Percentiles rank a stretch among this genome's conserved stretches.
phyloP scores from a whole-genome alignment of 2,797 vertebrate species.

The Thamnophis elegans region DNA sequence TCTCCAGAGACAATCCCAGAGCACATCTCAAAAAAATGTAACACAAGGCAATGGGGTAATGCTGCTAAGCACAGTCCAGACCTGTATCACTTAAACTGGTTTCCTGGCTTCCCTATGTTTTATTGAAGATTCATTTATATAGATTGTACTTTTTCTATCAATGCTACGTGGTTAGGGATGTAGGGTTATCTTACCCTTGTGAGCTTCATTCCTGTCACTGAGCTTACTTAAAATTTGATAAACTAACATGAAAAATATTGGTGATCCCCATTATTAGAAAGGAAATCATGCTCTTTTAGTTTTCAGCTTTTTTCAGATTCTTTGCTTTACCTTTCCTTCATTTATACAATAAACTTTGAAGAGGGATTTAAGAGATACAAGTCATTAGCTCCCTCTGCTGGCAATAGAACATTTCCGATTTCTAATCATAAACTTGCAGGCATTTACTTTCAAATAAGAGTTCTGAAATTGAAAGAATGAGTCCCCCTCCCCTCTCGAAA shows the following conservation, averaged over 20 bases:
- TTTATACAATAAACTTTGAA: background rate
- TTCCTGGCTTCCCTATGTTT: background rate
- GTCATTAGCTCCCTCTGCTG: constrained; percentile 57
- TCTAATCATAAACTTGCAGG: background rate
- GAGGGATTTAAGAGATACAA: background rate
- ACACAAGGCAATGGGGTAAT: background rate
- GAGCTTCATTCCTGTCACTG: background rate
- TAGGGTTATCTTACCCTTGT: background rate
- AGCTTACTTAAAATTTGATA: background rate
- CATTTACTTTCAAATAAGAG: background rate
- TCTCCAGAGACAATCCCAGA: background rate
- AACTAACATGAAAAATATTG: background rate
- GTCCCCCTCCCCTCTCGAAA: background rate
- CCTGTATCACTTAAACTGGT: background rate
- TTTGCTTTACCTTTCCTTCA: background rate
- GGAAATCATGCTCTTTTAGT: background rate
- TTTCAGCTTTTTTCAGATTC: background rate
- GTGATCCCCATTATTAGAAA: background rate
- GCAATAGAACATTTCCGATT: background rate
- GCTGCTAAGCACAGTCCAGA: background rate
- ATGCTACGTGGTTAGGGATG: background rate
- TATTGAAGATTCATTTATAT: background rate
- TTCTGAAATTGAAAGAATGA: background rate
- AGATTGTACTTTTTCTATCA: background rate
- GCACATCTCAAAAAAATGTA: background rate